Percentiles rank a stretch among this genome's conserved stretches.
Evolutionary conservation across 1,140 invertebrate species (phyloP).

Genomic region (Euborellia annulipes): DNA sequence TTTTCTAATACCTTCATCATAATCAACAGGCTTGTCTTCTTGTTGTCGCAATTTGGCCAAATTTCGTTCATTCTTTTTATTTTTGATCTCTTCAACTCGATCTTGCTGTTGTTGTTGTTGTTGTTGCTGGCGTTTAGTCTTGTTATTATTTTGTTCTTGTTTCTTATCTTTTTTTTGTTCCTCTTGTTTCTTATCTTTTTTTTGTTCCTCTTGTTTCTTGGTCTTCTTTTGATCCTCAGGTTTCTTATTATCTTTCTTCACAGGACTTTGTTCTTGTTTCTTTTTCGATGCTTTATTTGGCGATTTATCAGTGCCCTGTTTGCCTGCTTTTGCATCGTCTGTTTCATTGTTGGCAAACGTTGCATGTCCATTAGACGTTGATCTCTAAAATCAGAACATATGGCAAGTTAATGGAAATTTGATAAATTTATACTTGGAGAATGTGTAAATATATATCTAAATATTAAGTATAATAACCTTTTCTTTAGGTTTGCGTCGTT

Average conservation of each 20-base stretch:
- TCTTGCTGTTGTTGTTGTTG: no score
- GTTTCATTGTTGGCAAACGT: constrained; percentile 18
- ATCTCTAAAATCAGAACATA: constrained; percentile 24
- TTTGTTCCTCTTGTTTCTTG: constrained; percentile 11
- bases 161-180: constrained; percentile 19
- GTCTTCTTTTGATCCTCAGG: constrained; percentile 24
- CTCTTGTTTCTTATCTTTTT: constrained; percentile 6
- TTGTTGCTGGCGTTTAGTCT: constrained; percentile 24
- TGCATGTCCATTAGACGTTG: constrained; percentile 31
- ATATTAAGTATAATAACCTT: constrained; percentile 39
- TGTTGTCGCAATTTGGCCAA: constrained; percentile 18
- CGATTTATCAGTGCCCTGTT: constrained; percentile 11
- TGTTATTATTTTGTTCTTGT: constrained; percentile 23
- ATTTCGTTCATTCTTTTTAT: constrained; percentile 37
- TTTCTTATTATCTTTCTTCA: not conserved
- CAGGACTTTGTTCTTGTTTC: constrained; percentile 4
- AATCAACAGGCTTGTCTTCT: constrained; percentile 49
- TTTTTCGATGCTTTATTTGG: constrained; percentile 26
- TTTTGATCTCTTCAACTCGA: constrained; percentile 32
- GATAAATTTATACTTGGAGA: no score
- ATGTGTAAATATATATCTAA: no score
- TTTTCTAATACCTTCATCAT: constrained; percentile 39
- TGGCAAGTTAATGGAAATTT: not conserved
- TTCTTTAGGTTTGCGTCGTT: constrained; percentile 51
- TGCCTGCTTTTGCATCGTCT: constrained; percentile 7